Evolutionary conservation across 2,888 invertebrate genomes (phyloP), one percentile per base, ranked within the genome.

Genomic region (Hypomecis punctinalis): DNA sequence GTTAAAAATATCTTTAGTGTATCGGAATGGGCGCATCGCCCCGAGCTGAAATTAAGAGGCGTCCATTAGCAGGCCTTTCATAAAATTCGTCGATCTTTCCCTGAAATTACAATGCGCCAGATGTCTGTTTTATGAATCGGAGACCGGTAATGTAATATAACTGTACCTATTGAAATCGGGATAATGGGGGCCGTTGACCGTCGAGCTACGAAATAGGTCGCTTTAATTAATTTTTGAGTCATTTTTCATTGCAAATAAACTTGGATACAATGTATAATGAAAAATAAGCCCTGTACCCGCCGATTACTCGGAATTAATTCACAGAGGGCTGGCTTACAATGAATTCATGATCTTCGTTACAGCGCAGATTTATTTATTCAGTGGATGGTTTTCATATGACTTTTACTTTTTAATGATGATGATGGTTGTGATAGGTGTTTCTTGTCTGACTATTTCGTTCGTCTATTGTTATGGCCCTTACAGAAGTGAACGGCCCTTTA

Each of bases 401-500:
- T 8, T 49, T 3, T 40, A 0, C 9, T 40, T 40, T 23, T 23
- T 23, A 6, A 5, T 35, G 2, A 45, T 62, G 67, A 62, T 61
- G 61, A 47, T 43, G 55, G 63, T 47, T 61, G 61, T 59, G 58
- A 36, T 59, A 56, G 40, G 55, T 65, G 59, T 46, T 52, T 55
- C 60, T 51, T 57, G 53, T 62, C 47, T 53, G 54, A 61, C 67
- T 56, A 66, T 67, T 64, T 63, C 52, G 63, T 65, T 47, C 46
- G 63, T 67, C 55, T 66, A 53, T 56, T 53, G 39, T 39, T 57
- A 43, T 67, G 67, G 23, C 3, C 23, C 51, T 56, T 55, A 55
- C 52, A 65, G 63, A 84, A 85, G 86, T 83, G 84, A 86, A 84
- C 69, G 85, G 82, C 77, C 89, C 88, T 89, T 89, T 90, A 88